A percentile compares a stretch with the other conserved stretches of the same genome.
phyloP scores from a whole-genome alignment of 1,140 invertebrate species.

The Idris sp. region DNA sequence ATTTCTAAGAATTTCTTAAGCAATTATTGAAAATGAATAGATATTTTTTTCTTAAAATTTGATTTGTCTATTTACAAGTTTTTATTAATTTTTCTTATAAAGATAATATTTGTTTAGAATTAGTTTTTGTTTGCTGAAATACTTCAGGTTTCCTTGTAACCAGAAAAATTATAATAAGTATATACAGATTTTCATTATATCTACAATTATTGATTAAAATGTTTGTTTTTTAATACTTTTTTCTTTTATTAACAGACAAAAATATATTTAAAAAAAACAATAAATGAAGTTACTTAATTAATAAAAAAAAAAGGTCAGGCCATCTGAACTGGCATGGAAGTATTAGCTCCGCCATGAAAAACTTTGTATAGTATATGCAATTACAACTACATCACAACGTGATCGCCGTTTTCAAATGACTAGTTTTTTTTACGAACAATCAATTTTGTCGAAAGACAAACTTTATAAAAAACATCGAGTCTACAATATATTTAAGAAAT shows the following conservation, averaged over 20 bases:
- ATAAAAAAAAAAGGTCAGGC: slow-evolving; percentile 3
- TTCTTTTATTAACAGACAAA: slow-evolving; percentile 6
- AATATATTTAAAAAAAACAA: slow-evolving; percentile 20
- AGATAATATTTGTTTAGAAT: no score
- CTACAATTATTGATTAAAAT: neutral
- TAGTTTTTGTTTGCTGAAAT: no score
- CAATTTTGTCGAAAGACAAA: slow-evolving; percentile 5
- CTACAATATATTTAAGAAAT: no score
- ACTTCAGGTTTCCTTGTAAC: slow-evolving; percentile 5
- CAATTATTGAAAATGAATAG: no score
- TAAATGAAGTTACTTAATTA: slow-evolving; percentile 7
- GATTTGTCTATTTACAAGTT: no score
- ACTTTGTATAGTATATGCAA: slow-evolving; percentile 22
- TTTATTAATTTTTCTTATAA: no score
- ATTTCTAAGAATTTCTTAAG: no score
- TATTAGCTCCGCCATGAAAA: slow-evolving; percentile 11
- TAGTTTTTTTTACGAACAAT: slow-evolving; percentile 12
- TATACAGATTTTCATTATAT: slow-evolving; percentile 35
- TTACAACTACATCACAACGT: slow-evolving; percentile 35
- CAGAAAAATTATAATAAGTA: slow-evolving; percentile 29
- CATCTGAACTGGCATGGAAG: neutral
- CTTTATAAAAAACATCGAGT: slow-evolving; percentile 21
- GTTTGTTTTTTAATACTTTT: no score
- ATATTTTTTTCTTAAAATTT: no score
- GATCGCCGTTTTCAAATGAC: slow-evolving; percentile 40